phyloP scores from a whole-genome alignment of 1,140 invertebrate genomes.

The Ceratina japonica region DNA sequence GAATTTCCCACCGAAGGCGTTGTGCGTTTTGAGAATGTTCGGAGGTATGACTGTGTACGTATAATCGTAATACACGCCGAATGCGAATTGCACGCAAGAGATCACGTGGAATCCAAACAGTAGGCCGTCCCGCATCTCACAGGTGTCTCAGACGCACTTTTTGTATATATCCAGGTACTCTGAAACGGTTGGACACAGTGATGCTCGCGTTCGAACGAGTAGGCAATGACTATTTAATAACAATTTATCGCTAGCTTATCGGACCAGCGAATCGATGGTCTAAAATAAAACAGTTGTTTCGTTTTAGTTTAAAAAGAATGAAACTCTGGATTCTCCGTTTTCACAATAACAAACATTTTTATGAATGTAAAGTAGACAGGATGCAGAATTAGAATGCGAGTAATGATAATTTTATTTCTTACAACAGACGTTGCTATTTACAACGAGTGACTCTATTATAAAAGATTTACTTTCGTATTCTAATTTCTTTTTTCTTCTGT shows the following conservation, averaged over 20 bases:
- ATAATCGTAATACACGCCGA: slow-evolving; percentile 88
- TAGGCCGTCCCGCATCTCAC: slow-evolving; percentile 72
- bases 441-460: no score
- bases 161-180: not conserved
- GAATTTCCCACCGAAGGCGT: slow-evolving; percentile 86
- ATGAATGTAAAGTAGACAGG: no score
- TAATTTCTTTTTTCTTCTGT: no score
- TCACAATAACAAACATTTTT: not conserved
- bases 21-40: slow-evolving; percentile 73
- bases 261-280: no score
- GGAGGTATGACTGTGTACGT: slow-evolving; percentile 83
- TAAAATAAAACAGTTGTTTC: no score
- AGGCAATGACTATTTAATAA: not conserved
- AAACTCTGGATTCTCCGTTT: slow-evolving; percentile 10
- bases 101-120: slow-evolving; percentile 83
- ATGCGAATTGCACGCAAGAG: slow-evolving; percentile 84
- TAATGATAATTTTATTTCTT: no score
- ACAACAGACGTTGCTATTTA: no score
- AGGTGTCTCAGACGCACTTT: slow-evolving; percentile 23
- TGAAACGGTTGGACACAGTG: slow-evolving; percentile 19
- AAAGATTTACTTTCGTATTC: no score
- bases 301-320: not conserved
- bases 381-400: no score
- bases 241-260: no score
- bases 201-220: not conserved